phyloP scores from a whole-genome alignment of 2,113 vertebrate genomes.

The Cephalopterus ornatus region DNA sequence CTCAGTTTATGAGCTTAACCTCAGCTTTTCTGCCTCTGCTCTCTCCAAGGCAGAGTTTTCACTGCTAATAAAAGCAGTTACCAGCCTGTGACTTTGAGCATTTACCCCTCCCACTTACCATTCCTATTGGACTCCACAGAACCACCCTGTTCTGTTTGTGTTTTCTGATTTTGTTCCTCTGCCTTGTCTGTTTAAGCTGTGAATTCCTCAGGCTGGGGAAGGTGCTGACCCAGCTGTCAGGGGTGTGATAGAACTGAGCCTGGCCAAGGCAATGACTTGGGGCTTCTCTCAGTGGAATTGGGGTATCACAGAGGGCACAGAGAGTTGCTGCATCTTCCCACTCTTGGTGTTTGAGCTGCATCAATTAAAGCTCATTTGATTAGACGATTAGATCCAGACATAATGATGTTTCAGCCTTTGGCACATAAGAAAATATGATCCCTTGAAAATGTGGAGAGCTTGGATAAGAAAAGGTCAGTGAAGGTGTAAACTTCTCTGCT shows the following conservation, averaged over 20 bases:
- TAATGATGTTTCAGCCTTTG: neutral
- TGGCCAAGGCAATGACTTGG: neutral
- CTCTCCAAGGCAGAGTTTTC: neutral
- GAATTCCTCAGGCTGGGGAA: neutral
- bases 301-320: neutral
- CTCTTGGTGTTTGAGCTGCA: neutral
- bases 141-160: neutral
- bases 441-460: neutral
- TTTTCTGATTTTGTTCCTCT: neutral
- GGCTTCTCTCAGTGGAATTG: accelerated
- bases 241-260: neutral
- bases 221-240: neutral
- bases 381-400: neutral
- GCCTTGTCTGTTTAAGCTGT: neutral
- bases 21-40: neutral
- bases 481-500: neutral
- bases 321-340: neutral
- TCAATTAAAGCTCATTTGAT: neutral
- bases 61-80: neutral
- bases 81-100: neutral
- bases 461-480: neutral
- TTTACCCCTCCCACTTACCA: neutral
- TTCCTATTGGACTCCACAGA: neutral
- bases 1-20: neutral
- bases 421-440: neutral